These are phyloP conservation scores for Aurelia coerulea DNA, from an alignment of 30 jellyfish, hydroid and myxozoan genomes.

Conservation along the genomic window DNA sequence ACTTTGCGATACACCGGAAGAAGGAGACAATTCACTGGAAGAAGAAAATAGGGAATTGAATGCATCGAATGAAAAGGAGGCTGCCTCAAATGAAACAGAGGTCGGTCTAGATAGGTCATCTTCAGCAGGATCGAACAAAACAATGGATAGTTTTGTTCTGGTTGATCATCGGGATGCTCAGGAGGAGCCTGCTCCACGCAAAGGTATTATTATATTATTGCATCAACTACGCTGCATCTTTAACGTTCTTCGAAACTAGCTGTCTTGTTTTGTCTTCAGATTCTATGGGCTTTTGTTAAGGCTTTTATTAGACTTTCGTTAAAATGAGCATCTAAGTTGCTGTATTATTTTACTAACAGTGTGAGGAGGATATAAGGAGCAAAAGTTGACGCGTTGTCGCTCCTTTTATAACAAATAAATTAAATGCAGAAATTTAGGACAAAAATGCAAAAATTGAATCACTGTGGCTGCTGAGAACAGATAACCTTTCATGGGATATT, in stretches of 20 bases:
- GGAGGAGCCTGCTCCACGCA: conserved; percentile 9
- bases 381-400: too few relatives aligned
- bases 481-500: too few relatives aligned
- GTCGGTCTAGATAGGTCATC: conserved; percentile 14
- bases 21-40: neutral
- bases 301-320: too few relatives aligned
- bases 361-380: too few relatives aligned
- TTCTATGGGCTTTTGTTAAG: too few relatives aligned
- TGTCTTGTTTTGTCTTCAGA: too few relatives aligned
- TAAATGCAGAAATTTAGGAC: too few relatives aligned
- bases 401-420: too few relatives aligned
- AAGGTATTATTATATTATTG: neutral
- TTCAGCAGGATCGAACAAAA: conserved; percentile 7
- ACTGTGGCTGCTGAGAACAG: too few relatives aligned
- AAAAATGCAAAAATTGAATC: too few relatives aligned
- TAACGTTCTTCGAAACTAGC: neutral
- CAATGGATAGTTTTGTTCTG: conserved; percentile 21
- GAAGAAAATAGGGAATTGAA: neutral
- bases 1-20: neutral
- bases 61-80: neutral
- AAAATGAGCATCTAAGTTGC: too few relatives aligned
- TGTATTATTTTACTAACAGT: too few relatives aligned
- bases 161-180: conserved; percentile 48
- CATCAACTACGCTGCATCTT: neutral
- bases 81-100: neutral